Percentiles rank a stretch among this genome's conserved stretches.
phyloP scores from a whole-genome alignment of 1,140 invertebrate species.

The Drosophila hydei region DNA sequence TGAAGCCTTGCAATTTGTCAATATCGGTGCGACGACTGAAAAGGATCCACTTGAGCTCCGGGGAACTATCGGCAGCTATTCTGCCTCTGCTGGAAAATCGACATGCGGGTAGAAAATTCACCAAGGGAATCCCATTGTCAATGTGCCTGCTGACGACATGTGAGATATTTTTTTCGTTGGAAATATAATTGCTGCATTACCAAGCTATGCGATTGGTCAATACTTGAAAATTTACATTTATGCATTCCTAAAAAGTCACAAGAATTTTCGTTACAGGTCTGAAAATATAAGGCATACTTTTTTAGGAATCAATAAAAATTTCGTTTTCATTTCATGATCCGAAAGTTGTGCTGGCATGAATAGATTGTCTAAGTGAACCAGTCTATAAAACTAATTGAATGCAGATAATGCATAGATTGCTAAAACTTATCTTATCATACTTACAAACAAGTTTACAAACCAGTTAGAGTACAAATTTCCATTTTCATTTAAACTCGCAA shows the following conservation, averaged over 20 bases:
- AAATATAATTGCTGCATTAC: conserved; percentile 7
- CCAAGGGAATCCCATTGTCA: not conserved
- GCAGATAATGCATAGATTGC: too few relatives aligned
- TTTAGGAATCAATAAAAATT: not conserved
- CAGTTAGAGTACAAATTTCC: too few relatives aligned
- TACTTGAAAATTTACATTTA: conserved; percentile 42
- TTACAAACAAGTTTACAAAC: too few relatives aligned
- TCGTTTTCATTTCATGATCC: too few relatives aligned
- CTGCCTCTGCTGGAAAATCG: not conserved
- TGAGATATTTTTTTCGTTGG: not conserved
- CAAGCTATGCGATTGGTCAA: conserved; percentile 30
- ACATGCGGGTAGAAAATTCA: not conserved
- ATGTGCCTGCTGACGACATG: not conserved
- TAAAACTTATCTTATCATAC: too few relatives aligned
- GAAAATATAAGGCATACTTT: not conserved
- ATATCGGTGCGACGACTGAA: not conserved
- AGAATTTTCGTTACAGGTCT: not conserved
- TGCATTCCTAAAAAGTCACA: conserved; percentile 40
- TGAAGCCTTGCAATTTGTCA: not conserved
- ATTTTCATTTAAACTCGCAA: too few relatives aligned
- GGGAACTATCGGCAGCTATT: not conserved
- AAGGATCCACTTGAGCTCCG: not conserved
- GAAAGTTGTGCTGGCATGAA: too few relatives aligned
- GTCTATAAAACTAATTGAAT: not conserved
- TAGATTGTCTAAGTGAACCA: too few relatives aligned